phyloP scores from a whole-genome alignment of 2,888 invertebrate species.

The Malthinus flaveolus region DNA sequence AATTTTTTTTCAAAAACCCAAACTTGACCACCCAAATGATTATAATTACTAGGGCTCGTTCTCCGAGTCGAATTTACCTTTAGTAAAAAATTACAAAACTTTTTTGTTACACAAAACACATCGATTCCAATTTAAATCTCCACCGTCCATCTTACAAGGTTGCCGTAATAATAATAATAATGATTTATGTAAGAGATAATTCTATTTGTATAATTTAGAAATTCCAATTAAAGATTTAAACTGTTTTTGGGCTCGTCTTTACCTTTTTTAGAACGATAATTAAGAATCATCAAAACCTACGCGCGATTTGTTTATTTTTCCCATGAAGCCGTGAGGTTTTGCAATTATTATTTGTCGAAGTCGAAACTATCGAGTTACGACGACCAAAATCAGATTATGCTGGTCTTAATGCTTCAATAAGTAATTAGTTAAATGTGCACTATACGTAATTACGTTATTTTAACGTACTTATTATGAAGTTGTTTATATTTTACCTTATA shows the following conservation, averaged over 20 bases:
- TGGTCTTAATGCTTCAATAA: constrained; percentile 18
- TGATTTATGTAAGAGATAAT: constrained; percentile 7
- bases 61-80: no score
- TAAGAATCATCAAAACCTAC: constrained; percentile 1
- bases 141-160: no score
- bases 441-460: constrained; percentile 15
- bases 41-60: no score
- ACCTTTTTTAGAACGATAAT: constrained; percentile 4
- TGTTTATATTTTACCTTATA: constrained; percentile 15
- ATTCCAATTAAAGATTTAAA: constrained; percentile 4
- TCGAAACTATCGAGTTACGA: no score
- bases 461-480: constrained; percentile 13
- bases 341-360: no score
- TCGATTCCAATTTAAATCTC: no score
- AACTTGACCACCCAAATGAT: not conserved
- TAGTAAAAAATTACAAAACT: no score
- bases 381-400: constrained; percentile 18
- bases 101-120: no score
- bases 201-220: constrained; percentile 5
- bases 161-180: not conserved
- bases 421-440: constrained; percentile 23
- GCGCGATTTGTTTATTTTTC: not conserved
- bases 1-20: not conserved
- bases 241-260: constrained; percentile 3
- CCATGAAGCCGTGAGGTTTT: no score